Conservation (phyloP, 2,797 vertebrate species). For the Peromyscus nudipes region DNA sequence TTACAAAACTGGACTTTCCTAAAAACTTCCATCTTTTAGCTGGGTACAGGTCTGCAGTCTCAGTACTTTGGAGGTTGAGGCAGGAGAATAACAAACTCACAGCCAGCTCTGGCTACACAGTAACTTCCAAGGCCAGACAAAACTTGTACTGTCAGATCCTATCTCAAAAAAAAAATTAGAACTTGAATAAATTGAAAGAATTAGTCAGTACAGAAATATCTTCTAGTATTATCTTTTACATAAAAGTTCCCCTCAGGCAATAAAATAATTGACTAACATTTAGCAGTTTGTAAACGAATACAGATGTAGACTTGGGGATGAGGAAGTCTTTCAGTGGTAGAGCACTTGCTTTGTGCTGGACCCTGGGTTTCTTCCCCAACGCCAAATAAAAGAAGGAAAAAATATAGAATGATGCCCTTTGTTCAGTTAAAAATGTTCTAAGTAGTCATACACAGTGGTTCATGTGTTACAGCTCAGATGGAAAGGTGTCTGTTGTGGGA, state of each 20-base stretch:
- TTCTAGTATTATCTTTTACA: slow-evolving; percentile 7
- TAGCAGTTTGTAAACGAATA: slow-evolving; percentile 23
- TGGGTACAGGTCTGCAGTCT: neutral
- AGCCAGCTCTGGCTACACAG: neutral
- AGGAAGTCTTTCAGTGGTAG: neutral
- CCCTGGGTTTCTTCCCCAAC: neutral
- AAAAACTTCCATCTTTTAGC: neutral
- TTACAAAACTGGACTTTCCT: slow-evolving; percentile 4
- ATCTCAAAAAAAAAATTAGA: neutral
- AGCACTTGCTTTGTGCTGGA: neutral
- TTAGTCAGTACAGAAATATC: neutral
- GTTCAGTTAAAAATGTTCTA: neutral
- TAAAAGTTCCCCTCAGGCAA: neutral
- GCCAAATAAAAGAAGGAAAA: neutral
- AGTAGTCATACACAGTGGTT: neutral
- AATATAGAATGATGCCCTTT: neutral
- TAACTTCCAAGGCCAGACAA: neutral
- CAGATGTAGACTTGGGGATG: neutral
- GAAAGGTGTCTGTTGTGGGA: neutral
- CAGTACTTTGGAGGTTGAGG: neutral
- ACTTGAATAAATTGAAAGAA: slow-evolving; percentile 39
- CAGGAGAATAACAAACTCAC: neutral
- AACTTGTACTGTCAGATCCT: neutral
- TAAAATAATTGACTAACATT: neutral
- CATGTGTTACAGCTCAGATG: neutral